Base-by-base conservation (phyloP, 2,888 invertebrate genomes). In the Hoplodrina ambigua region DNA sequence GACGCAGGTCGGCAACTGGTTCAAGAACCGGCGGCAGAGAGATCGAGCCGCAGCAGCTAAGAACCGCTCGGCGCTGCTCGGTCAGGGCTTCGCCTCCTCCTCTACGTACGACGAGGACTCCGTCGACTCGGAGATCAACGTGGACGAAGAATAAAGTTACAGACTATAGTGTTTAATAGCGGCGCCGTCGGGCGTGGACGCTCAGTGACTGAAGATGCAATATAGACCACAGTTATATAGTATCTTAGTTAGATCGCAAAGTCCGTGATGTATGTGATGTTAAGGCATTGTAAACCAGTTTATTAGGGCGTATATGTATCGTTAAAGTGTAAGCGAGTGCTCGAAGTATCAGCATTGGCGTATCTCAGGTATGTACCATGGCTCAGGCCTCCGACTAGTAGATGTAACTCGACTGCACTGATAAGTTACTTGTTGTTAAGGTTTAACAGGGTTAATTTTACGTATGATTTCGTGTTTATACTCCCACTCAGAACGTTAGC, bases 1-100 rank as follows among this genome's bases (percentile, higher is more conserved):
- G 75, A 99, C 99, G 82, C 99, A 99, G 96, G 97, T 97, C 86
- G 98, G 98, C 91, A 99, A 99, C 97, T 99, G 99, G 99, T 99
- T 99, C 97, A 99, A 99, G 96, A 99, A 99, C 96, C 97, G 99
- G 85, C 97, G 99, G 92, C 99, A 99, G 96, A 96, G 99, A 79
- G 99, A 99, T 93, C 97, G 99, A 85, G 99, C 99, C 20, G 98
- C 99, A 56, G 99, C 99, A 69, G 99, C 99, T 79, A 99, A 99
- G 97, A 99, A 99, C 96, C 98, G 99, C 97, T 99, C 96, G 95
- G 97, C 95, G 75, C 90, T 95, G 80, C 93, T 96, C 59, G 96
- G 96, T 68, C 91, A 96, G 70, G 96, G 96, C 61, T 96, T 96
- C 89, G 95, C 96, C 69, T 95, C 96, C 81, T 96, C 96, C 80